These are phyloP conservation scores for Mantis religiosa DNA, from an alignment of 2,888 invertebrate species.

Conservation along the genomic window DNA sequence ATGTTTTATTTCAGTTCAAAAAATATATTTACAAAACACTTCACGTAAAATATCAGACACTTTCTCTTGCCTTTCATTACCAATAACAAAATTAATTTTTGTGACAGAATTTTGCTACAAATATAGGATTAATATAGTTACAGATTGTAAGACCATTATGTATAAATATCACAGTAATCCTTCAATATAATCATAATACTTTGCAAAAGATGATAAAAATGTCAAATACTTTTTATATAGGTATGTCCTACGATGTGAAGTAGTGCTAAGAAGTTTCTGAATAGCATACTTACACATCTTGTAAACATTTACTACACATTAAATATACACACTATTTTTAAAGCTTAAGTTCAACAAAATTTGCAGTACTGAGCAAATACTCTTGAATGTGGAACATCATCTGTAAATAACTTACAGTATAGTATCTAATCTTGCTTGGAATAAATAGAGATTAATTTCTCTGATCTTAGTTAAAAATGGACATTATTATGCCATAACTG, in stretches of 20 bases:
- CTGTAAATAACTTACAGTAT: neutral
- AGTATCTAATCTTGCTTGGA: neutral
- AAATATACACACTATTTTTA: neutral
- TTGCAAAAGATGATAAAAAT: neutral
- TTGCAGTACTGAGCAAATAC: neutral
- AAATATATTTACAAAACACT: neutral
- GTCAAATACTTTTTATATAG: neutral
- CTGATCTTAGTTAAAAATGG: neutral
- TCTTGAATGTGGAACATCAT: neutral
- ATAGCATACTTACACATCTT: neutral
- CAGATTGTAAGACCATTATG: neutral
- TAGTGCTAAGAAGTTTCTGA: neutral
- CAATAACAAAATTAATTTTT: constrained; percentile 4
- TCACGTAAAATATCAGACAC: neutral
- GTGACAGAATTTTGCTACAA: neutral
- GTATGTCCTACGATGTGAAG: neutral
- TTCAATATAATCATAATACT: neutral
- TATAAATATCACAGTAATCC: neutral
- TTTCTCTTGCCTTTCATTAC: neutral
- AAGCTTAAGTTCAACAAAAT: neutral
- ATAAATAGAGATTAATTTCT: neutral
- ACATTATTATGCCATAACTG: too few species aligned
- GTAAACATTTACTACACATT: neutral
- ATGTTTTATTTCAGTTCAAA: neutral
- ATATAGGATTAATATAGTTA: neutral